Base-by-base conservation (phyloP, 1,140 invertebrate species). In the Drosophila sturtevanti region DNA sequence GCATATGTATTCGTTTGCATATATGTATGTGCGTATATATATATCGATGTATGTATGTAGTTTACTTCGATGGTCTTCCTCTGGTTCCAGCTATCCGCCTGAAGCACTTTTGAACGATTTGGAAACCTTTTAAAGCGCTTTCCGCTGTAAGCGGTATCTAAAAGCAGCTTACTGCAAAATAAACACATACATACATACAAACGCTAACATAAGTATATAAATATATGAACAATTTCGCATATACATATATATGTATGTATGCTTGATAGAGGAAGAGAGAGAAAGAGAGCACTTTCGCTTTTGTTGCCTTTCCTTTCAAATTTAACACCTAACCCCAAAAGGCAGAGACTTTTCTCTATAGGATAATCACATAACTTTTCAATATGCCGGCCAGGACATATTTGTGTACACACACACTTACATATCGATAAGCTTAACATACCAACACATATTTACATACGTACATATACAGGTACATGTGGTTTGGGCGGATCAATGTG, bases 71-170 rank as follows among this genome's bases (percentile, higher is more conserved):
- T 48, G 41, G 41, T 21, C 41, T 48, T 3, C 41, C 14, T 48
- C 16, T 4, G 5, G 14, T 18, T 18, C 12, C 9, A 11, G 16
- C 16, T 41, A 5, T 7, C 5, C 9, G 16, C 41, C 41, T 21
- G 16, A 16, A 48, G 41, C 16, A 48, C 41, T 48, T 18, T 48
- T 9, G 16, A 38, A 24, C 55, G 56, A 75, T 66, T 77, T 72
- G 54, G 66, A 81, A 86, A 78, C 70, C 81, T 78, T 86, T 86
- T 86, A 86, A 86, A 81, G 81, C 81, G 81, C 81, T 85, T 84
- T 71, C 18, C 62, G 62, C 81, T 81, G 77, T 85, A 81, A 81
- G 64, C 81, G 72, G 67, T 78, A 67, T 68, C 82, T 86, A 81
- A 85, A 81, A 86, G 81, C 69, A 54, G 81, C 81, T 86, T 86